Evolutionary conservation across 2,888 invertebrate species (phyloP), one percentile per base, ranked within the genome.

Genomic region (Nymphalis c-album): DNA sequence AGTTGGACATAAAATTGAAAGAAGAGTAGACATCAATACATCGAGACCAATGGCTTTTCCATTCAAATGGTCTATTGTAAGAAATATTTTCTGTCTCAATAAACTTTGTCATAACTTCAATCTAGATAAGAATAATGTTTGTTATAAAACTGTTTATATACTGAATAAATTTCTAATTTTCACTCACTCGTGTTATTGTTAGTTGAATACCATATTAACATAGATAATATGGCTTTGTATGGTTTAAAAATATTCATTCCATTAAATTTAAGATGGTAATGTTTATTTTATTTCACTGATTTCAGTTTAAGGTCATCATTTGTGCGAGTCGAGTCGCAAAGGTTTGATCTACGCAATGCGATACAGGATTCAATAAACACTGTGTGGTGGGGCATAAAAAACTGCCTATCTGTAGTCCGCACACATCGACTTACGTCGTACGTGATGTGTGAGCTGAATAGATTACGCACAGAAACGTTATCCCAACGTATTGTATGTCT

Each of bases 281-380:
- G 16, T n/a, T 60, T n/a, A 26, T 6, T 47, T n/a, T 47, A 48
- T 69, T 69, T 64, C 50, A 47, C 31, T 48, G 48, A 61, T 35
- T 31, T 53, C 16, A 51, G 61, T 40, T 47, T 72, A 68, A 72
- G 70, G 74, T 71, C 73, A 74, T 77, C 73, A 73, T 61, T 72
- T 70, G 76, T 75, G 68, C 75, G 74, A 77, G 74, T 74, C 78
- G 77, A 78, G 77, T 76, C 72, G 74, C 78, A 75, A 80, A 71
- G 72, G 74, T 79, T 82, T 81, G 86, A 87, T 88, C 85, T 78
- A 84, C 80, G 81, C 82, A 80, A 81, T 78, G 78, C 80, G 85
- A 86, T 86, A 85, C 81, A 78, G 83, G 84, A 90, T 91, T 90
- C 88, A 90, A 90, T 91, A 89, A 87, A 87, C 87, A 86, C 83